Percentiles rank a stretch among this genome's conserved stretches.
Conservation (phyloP, 2,797 vertebrate species). For the Notolabrus celidotus region DNA sequence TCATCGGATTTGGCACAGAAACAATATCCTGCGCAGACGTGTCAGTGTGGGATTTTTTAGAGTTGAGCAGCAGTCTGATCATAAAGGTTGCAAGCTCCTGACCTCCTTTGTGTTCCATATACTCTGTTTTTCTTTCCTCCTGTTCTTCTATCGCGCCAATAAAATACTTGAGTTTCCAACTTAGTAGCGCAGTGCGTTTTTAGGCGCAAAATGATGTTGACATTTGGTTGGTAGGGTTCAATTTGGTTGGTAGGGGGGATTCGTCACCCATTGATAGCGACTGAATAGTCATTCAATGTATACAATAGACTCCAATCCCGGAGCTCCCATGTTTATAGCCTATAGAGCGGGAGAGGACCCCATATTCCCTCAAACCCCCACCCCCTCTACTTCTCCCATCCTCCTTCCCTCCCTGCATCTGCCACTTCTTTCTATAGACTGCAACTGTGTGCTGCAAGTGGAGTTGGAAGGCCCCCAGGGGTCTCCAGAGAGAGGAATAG, state of each 20-base stretch:
- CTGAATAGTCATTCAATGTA: slow-evolving; percentile 70
- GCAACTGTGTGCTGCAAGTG: slow-evolving; percentile 54
- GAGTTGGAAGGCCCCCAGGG: slow-evolving; percentile 59
- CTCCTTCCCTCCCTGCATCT: slow-evolving; percentile 43
- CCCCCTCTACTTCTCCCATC: slow-evolving; percentile 38
- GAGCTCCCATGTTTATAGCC: slow-evolving; percentile 58
- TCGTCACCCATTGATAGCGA: slow-evolving; percentile 58
- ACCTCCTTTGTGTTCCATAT: background rate
- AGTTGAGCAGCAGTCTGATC: background rate
- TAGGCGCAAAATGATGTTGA: slow-evolving; percentile 49
- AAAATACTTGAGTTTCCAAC: slow-evolving; percentile 28
- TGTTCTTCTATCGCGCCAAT: background rate
- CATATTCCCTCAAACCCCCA: slow-evolving; percentile 10
- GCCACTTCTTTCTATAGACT: slow-evolving; percentile 38
- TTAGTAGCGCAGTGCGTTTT: slow-evolving; percentile 19
- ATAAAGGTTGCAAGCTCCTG: background rate
- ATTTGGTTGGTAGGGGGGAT: slow-evolving; percentile 35
- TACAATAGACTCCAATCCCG: slow-evolving; percentile 79
- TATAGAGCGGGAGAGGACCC: slow-evolving; percentile 60
- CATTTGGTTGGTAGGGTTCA: slow-evolving; percentile 27
- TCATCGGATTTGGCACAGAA: slow-evolving; percentile 29
- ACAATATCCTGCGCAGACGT: slow-evolving; percentile 19
- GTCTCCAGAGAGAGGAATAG: slow-evolving; percentile 45
- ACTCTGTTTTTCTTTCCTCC: background rate
- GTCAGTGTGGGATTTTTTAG: slow-evolving; percentile 25